Percentiles rank a stretch among this genome's conserved stretches.
Conservation (phyloP, 2,888 invertebrate genomes). For the Cremastobaeus sp. region DNA sequence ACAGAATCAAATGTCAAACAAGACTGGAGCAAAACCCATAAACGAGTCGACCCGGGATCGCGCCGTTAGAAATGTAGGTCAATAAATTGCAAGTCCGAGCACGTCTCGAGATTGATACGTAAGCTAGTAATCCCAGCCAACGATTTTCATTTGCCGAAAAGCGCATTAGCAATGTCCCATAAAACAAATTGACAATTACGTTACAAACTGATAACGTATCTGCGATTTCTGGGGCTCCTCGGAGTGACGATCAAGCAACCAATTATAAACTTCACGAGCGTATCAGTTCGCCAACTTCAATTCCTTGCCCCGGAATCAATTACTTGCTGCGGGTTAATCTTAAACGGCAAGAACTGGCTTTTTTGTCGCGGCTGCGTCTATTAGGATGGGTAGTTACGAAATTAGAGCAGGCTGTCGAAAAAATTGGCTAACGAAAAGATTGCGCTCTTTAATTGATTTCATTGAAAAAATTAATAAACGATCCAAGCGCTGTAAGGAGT, state of each 20-base stretch:
- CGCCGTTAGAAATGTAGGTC: too few relatives aligned
- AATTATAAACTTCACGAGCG: constrained; percentile 30
- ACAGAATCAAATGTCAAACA: too few relatives aligned
- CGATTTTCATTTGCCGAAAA: constrained; percentile 6
- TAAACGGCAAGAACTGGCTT: constrained; percentile 22
- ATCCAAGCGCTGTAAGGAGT: too few relatives aligned
- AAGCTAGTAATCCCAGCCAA: not conserved
- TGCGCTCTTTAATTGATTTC: too few relatives aligned
- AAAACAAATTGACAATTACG: constrained; percentile 33
- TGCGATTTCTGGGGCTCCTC: constrained; percentile 26
- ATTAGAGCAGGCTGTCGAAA: not conserved
- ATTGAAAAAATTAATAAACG: too few relatives aligned
- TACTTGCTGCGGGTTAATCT: constrained; percentile 41
- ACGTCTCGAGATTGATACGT: not conserved
- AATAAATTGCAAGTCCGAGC: not conserved
- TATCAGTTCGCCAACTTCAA: constrained; percentile 37
- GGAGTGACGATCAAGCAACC: constrained; percentile 23
- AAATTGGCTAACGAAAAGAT: too few relatives aligned
- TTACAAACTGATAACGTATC: constrained; percentile 21
- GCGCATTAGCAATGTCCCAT: not conserved
- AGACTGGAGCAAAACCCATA: too few relatives aligned
- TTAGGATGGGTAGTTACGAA: constrained; percentile 4
- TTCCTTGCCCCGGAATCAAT: constrained; percentile 40
- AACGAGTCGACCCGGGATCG: too few relatives aligned
- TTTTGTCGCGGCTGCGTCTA: too few relatives aligned